Evolutionary conservation across 1,140 invertebrate species (phyloP), one percentile per base, ranked within the genome.

Genomic region (Pogonomyrmex californicus): DNA sequence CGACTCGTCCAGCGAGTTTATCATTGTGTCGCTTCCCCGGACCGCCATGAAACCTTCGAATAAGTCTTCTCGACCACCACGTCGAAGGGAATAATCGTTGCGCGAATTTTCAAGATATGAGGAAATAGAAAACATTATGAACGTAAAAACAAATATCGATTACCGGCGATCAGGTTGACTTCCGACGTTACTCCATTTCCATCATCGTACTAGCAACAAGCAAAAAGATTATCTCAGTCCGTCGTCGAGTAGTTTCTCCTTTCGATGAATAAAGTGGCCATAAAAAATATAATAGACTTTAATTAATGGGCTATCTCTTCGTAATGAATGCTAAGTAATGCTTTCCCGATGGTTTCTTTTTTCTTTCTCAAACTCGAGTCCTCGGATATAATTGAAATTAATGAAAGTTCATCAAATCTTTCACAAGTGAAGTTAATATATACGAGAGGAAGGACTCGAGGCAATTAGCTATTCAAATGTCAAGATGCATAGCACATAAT

Each of bases 271-370:
- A 54, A 65, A 63, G 51, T 30, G 60, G 38, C 65, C 63, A 85
- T 73, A 81, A 81, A 78, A 10, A 75, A 58, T 68, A 41, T 33
- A 87, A 86, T 75, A 17, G 30, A 54, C 23, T 58, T 60, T 30
- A 88, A 86, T 68, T 83, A 86, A 91, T 86, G 58, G 75, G 83
- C 87, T 85, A 87, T 88, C 83, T 89, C 81, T 73, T 81, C 54
- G 71, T 71, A 87, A 75, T 75, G 44, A 70, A 73, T 65, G 60
- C 60, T 77, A 56, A 73, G 79, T 73, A 71, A 83, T 56, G 68
- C 60, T 54, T 68, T 71, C 9, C 47, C 73, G 47, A 33, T 23
- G 12, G 51, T 65, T 73, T 75, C 38, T 38, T 47, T 68, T 23
- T 33, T 9, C 23, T 60, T 62, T 62, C 68, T 47, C 23, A 33